Evolutionary conservation across 2,888 invertebrate genomes (phyloP).

Genomic region (Meiosimyza decipiens): DNA sequence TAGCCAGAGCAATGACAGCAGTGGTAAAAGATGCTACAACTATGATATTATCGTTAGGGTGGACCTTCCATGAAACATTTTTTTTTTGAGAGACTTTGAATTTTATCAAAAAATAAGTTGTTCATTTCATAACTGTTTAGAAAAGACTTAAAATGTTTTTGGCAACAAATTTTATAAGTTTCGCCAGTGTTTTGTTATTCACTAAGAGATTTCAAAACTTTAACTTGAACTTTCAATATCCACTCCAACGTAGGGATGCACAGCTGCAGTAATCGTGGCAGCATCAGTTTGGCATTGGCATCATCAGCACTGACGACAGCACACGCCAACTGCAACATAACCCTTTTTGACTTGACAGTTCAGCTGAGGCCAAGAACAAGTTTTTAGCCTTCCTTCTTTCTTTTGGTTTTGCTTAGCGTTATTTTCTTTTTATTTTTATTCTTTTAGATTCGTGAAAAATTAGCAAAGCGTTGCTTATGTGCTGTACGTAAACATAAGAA

Average conservation of each 20-base stretch:
- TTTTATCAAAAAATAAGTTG: too few relatives aligned
- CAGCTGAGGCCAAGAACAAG: slow-evolving; percentile 38
- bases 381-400: slow-evolving; percentile 26
- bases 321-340: not conserved
- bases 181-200: too few relatives aligned
- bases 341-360: slow-evolving; percentile 21
- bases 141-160: too few relatives aligned
- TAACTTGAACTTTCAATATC: not conserved
- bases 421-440: slow-evolving; percentile 10
- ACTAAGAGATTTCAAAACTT: too few relatives aligned
- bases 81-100: too few relatives aligned
- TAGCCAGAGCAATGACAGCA: too few relatives aligned
- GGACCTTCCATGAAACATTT: too few relatives aligned
- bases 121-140: too few relatives aligned
- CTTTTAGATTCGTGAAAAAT: not conserved
- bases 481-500: slow-evolving; percentile 31
- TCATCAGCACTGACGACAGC: slow-evolving; percentile 10
- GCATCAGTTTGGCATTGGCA: slow-evolving; percentile 12
- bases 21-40: too few relatives aligned
- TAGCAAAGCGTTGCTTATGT: slow-evolving; percentile 3
- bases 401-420: slow-evolving; percentile 10
- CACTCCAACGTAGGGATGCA: too few relatives aligned
- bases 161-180: too few relatives aligned
- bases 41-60: too few relatives aligned
- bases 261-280: slow-evolving; percentile 12